A percentile compares a stretch with the other conserved stretches of the same genome.
Evolutionary conservation across 1,140 invertebrate genomes (phyloP).

Genomic region (Drosophila prosaltans): DNA sequence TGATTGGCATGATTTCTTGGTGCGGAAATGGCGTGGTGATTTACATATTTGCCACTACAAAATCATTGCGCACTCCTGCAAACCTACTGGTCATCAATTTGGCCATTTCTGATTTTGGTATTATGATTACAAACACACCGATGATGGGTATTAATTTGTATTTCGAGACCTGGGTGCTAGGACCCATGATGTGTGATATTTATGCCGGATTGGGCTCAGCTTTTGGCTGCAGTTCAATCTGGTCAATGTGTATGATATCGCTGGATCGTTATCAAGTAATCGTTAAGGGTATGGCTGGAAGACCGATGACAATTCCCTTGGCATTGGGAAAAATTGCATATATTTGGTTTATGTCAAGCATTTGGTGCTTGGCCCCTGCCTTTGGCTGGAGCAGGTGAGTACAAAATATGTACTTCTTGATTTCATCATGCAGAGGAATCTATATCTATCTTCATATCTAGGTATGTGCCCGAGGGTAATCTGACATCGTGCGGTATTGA

Average conservation of each 20-base stretch:
- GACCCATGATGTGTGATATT: constrained; percentile 91
- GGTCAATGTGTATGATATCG: constrained; percentile 93
- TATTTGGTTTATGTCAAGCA: constrained; percentile 88
- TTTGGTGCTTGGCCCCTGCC: constrained; percentile 88
- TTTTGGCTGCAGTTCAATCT: constrained; percentile 92
- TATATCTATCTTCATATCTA: constrained; percentile 50
- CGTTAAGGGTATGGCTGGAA: constrained; percentile 89
- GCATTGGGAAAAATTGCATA: constrained; percentile 87
- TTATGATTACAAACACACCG: constrained; percentile 93
- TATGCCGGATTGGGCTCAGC: constrained; percentile 92
- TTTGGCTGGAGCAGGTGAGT: constrained; percentile 87
- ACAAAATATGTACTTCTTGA: neutral
- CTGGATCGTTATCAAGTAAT: constrained; percentile 95
- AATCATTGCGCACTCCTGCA: constrained; percentile 85
- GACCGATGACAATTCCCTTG: constrained; percentile 87
- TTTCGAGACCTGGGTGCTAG: constrained; percentile 93
- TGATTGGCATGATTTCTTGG: constrained; percentile 83
- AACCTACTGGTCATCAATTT: constrained; percentile 86
- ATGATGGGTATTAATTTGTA: constrained; percentile 94
- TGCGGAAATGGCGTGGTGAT: constrained; percentile 87
- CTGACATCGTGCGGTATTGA: constrained; percentile 94
- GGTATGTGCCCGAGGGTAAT: constrained; percentile 94
- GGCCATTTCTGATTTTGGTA: constrained; percentile 89
- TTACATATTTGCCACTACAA: constrained; percentile 86
- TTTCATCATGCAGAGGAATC: too few relatives aligned